Evolutionary conservation across 2,113 vertebrate species (phyloP).

Genomic region (Ranitomeya imitator): DNA sequence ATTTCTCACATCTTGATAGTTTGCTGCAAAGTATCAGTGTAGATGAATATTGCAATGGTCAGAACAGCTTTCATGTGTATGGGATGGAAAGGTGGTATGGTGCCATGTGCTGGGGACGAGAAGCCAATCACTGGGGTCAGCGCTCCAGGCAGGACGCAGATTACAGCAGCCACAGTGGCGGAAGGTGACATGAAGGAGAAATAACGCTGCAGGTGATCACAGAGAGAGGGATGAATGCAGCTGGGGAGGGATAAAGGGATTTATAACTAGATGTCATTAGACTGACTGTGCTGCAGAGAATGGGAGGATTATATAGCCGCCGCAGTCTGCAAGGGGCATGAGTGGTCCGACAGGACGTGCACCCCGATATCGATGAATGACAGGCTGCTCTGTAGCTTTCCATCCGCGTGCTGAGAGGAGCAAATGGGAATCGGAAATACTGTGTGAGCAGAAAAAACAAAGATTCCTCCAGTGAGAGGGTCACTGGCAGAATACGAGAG

Average conservation of each 20-base stretch:
- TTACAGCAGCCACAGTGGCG: neutral
- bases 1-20: no score
- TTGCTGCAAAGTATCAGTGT: neutral
- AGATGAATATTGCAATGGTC: neutral
- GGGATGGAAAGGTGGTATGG: no score
- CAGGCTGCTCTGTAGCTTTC: neutral
- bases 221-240: constrained; percentile 1
- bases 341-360: neutral
- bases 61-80: neutral
- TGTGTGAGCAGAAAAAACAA: neutral
- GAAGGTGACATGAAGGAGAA: constrained; percentile 4
- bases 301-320: neutral
- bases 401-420: neutral
- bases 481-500: no score
- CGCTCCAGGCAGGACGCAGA: neutral
- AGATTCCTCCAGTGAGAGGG: neutral
- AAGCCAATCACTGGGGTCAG: neutral
- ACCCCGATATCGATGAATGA: neutral
- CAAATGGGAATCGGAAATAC: neutral
- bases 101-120: neutral
- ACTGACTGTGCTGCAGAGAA: neutral
- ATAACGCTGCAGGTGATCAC: neutral
- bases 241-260: constrained; percentile 21
- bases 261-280: neutral
- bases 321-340: no score